A percentile compares a stretch with the other conserved stretches of the same genome.
phyloP scores from a whole-genome alignment of 2,113 vertebrate genomes.

The Halcyon malimbica region DNA sequence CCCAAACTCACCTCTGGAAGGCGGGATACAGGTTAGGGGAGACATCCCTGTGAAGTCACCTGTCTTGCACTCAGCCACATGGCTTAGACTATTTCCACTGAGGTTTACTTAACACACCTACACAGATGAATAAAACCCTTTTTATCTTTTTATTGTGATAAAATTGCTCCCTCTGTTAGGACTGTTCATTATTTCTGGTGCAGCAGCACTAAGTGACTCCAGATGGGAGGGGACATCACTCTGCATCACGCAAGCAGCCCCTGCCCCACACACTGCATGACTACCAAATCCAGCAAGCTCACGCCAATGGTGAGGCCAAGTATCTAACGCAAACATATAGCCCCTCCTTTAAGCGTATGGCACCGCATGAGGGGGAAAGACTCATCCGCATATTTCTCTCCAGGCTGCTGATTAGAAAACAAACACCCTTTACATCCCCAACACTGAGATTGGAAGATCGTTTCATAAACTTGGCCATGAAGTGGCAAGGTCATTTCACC shows the following conservation, averaged over 20 bases:
- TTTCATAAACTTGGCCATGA: not conserved
- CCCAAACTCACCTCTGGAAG: not conserved
- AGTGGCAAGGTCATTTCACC: not conserved
- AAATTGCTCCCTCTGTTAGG: not conserved
- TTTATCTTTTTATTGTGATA: not conserved
- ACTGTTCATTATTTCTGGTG: not conserved
- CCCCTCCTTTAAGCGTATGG: no score
- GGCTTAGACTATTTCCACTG: not conserved
- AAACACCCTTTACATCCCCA: fast-evolving
- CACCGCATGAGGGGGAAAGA: not conserved
- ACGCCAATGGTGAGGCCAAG: fast-evolving
- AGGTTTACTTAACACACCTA: not conserved
- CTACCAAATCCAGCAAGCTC: not conserved
- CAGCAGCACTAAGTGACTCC: not conserved
- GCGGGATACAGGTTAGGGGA: not conserved
- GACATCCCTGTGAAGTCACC: not conserved
- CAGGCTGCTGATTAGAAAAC: not conserved
- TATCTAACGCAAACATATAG: not conserved
- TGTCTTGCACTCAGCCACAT: no score
- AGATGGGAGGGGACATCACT: not conserved
- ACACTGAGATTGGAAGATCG: not conserved
- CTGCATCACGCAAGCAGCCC: not conserved
- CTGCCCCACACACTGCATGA: not conserved
- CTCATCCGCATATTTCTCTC: not conserved
- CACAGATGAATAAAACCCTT: not conserved